Evolutionary conservation across 2,113 vertebrate species (phyloP), one percentile per base, ranked within the genome.

Genomic region (Lonchura striata): DNA sequence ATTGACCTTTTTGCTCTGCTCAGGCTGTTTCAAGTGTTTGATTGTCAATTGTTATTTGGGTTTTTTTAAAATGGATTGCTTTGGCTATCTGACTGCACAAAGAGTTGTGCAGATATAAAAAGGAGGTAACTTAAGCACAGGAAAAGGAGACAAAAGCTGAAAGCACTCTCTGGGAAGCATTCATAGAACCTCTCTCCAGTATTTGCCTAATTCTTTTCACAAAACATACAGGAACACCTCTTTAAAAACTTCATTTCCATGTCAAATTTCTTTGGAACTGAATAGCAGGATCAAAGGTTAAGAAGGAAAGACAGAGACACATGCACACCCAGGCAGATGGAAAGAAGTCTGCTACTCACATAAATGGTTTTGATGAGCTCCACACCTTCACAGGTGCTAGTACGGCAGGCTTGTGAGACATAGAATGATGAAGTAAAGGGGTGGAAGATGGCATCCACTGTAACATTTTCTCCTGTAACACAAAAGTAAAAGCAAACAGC

Each of bases 371-470:
- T 99, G 79, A 99, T 98, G 28, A 99, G 98, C 64, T 99, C 97
- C 53, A 99, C 98, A 22, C 99, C 99, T 97, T 99, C 99, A 85
- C 99, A 99, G 65, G 98, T 98, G 95, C 99, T 99, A 95, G 98
- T 99, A 30, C 95, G 97, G 75, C 99, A 99, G 88, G 98, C 98
- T 61, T 96, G 97, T 37, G 98, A 98, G 54, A 97, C 97, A 96
- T 99, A 99, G 46, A 98, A 53, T 1, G 96, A 92, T 53, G 98
- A 98, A 46, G 96, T 85, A 49, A 99, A 98, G 23, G 70, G 84
- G 14, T 97, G 79, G 90, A 97, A 99, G 35, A 42, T 94, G 6
- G 98, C 98, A 5, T 86, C 39, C 35, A 98, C 92, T 7, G 53
- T 95, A 88, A 97, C 53, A 22, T 97, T 94, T 85, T 78, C 44